A percentile compares a stretch with the other conserved stretches of the same genome.
phyloP scores from a whole-genome alignment of 2,888 invertebrate species.

The Tetramorium bicarinatum region DNA sequence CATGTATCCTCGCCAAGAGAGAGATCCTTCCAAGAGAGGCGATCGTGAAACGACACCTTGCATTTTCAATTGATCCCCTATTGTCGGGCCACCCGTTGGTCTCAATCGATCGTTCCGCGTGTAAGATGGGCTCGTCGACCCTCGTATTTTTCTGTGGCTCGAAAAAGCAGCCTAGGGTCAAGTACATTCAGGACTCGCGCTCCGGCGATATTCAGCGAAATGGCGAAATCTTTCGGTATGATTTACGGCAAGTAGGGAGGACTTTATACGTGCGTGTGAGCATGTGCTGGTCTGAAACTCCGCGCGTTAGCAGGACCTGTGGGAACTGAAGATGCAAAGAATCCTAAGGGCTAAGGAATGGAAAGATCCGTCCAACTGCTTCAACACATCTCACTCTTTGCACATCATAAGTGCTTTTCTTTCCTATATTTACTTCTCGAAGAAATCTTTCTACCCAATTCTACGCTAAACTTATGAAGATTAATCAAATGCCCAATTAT shows the following conservation, averaged over 20 bases:
- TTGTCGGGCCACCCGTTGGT: conserved; percentile 11
- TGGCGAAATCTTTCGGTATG: conserved; percentile 31
- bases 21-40: conserved; percentile 26
- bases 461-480: not conserved
- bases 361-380: conserved; percentile 18
- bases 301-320: conserved; percentile 2
- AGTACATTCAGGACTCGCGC: conserved; percentile 17
- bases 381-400: conserved; percentile 7
- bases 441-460: not conserved
- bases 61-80: conserved; percentile 40
- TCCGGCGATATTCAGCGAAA: conserved; percentile 13
- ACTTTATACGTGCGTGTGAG: conserved; percentile 6
- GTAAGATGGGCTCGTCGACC: not conserved
- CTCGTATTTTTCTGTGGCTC: conserved; percentile 17
- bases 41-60: conserved; percentile 25
- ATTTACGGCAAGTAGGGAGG: conserved; percentile 24
- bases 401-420: conserved; percentile 1
- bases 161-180: conserved; percentile 32
- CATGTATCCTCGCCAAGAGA: conserved; percentile 8
- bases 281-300: not conserved
- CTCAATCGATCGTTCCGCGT: conserved; percentile 24
- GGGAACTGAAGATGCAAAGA: conserved; percentile 23
- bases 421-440: not conserved
- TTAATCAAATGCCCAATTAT: not conserved
- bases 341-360: conserved; percentile 1